A percentile compares a stretch with the other conserved stretches of the same genome.
Evolutionary conservation across 35 echinoderm and acorn worm genomes (phyloP).

Genomic region (Apostichopus californicus): DNA sequence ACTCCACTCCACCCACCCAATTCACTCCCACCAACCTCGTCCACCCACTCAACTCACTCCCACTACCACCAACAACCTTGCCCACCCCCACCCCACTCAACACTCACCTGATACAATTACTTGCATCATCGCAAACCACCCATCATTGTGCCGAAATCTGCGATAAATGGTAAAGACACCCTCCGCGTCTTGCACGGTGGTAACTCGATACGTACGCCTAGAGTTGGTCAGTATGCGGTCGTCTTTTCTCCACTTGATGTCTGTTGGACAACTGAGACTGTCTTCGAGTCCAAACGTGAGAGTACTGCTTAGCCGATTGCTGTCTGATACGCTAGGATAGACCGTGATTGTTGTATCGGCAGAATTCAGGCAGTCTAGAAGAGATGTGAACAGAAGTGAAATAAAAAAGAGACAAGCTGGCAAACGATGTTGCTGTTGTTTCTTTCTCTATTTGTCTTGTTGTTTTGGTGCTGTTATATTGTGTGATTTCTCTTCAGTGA

Average conservation of each 20-base stretch:
- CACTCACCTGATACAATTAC: slow-evolving; percentile 13
- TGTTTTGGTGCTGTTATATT: too few relatives aligned
- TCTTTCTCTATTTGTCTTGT: too few relatives aligned
- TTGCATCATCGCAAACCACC: background rate
- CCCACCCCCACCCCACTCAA: background rate
- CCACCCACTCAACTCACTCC: background rate
- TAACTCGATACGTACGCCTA: background rate
- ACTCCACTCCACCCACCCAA: background rate
- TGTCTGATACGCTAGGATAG: background rate
- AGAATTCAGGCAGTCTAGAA: background rate
- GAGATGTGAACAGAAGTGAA: background rate
- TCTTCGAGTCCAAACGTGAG: background rate
- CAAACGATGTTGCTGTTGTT: too few relatives aligned
- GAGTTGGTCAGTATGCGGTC: background rate
- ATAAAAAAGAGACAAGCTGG: background rate
- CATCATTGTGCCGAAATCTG: background rate
- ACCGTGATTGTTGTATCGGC: background rate
- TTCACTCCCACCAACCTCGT: background rate
- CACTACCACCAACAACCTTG: background rate
- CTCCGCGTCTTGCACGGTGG: background rate
- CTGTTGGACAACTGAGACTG: background rate
- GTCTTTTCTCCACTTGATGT: background rate
- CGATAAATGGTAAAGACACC: slow-evolving; percentile 6
- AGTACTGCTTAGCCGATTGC: background rate
- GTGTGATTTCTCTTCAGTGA: too few relatives aligned